These are phyloP conservation scores for Sepioteuthis lessoniana DNA, from an alignment of 2,888 invertebrate species.

Conservation along the genomic window DNA sequence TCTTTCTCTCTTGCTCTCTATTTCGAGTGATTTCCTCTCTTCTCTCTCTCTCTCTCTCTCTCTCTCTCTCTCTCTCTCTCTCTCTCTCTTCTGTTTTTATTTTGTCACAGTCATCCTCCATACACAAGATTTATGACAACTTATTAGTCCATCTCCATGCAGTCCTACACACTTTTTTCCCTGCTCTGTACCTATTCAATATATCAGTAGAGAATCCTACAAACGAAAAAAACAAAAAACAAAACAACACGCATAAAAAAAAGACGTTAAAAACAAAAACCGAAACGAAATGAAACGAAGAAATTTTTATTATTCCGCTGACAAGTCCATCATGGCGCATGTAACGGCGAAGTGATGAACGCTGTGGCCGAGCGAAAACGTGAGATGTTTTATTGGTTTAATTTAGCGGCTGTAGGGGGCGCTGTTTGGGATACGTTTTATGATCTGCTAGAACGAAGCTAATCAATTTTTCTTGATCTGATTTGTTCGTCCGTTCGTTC, in stretches of 20 bases:
- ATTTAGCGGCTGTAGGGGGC: constrained; percentile 33
- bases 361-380: constrained; percentile 33
- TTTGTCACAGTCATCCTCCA: not conserved
- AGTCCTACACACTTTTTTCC: not conserved
- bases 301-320: not conserved
- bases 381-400: constrained; percentile 14
- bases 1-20: too few relatives aligned
- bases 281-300: not conserved
- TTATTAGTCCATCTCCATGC: not conserved
- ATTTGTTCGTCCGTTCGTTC: not conserved
- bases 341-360: not conserved
- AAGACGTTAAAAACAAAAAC: not conserved
- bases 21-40: too few relatives aligned
- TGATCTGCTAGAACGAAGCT: not conserved
- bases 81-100: too few relatives aligned
- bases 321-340: not conserved
- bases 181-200: not conserved
- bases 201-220: not conserved
- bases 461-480: constrained; percentile 6
- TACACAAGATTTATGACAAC: not conserved
- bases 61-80: too few relatives aligned
- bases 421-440: constrained; percentile 33
- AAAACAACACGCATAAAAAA: not conserved
- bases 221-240: not conserved
- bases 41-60: too few relatives aligned